Base-by-base conservation (phyloP, 2,888 invertebrate species). In the Villa cingulata region DNA sequence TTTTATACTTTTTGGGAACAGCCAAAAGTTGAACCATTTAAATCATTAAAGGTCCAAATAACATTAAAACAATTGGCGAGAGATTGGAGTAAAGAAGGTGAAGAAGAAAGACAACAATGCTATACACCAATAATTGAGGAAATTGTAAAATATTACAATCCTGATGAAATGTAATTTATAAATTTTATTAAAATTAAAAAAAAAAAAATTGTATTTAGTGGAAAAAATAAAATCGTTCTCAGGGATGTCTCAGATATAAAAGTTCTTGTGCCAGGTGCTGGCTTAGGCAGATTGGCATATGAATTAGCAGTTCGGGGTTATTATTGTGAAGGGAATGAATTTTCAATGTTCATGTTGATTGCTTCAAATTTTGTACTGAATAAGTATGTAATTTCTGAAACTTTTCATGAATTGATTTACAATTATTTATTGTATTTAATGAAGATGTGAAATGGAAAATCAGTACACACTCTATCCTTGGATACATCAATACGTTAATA, bases 341-440 rank as follows among this genome's bases (percentile, higher is more conserved):
- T 94, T 72, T 94, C 92, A 27, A 76, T 96, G 37, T 96, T 92
- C 67, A 98, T 98, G 97, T 72, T 98, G 43, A 87, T 97, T 57
- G 88, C 92, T 0, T 94, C 96, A 40, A 90, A 94, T 71, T 97
- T 94, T 67, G 83, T 98, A 48, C 73, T 98, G 40, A 98, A 98
- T 72, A 79, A 83, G 78, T 80, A 45, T 59, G 65, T 54, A 29
- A 10, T 45, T 37, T 54, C 17, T 15, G 16, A 14, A 16, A 18
- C 5, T 20, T 10, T 37, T 14, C 1, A 17, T 32, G 12, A 29
- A 12, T 10, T 29, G 7, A 10, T 10, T 29, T 29, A 12, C 6
- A 12, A 12, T 32, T 12, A 32, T 32, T 12, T 32, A 12, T 12
- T 32, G 29, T 12, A 12, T 32, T 32, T 4, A 12, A 12, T 27